phyloP scores from a whole-genome alignment of 2,888 invertebrate genomes.

The Abrostola tripartita region DNA sequence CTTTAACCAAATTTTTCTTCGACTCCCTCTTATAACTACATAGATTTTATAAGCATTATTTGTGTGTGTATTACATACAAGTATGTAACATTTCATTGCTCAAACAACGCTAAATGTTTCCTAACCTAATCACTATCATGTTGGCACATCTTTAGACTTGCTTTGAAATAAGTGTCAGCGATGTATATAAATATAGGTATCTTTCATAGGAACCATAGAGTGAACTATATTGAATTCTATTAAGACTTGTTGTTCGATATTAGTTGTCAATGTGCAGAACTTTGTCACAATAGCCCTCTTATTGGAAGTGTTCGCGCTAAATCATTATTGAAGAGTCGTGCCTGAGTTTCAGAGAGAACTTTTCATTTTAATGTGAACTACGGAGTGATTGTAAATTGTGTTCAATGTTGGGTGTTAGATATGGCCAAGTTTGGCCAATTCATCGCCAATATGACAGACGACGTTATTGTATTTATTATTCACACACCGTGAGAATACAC shows the following conservation, averaged over 20 bases:
- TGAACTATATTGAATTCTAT: conserved; percentile 34
- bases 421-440: background rate
- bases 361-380: background rate
- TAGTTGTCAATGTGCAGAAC: conserved; percentile 13
- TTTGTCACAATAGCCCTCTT: background rate
- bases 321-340: background rate
- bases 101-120: conserved; percentile 22
- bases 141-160: conserved; percentile 23
- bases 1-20: background rate
- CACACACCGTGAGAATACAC: background rate
- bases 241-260: conserved; percentile 26
- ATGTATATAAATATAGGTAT: conserved; percentile 19
- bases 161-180: conserved; percentile 18
- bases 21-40: background rate
- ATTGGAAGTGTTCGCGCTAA: background rate
- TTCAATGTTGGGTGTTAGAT: conserved; percentile 36
- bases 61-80: background rate
- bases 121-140: conserved; percentile 20
- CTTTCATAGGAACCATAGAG: conserved; percentile 7
- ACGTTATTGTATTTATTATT: conserved; percentile 28
- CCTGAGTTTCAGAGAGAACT: background rate
- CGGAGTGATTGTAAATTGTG: background rate
- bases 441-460: conserved; percentile 29
- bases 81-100: conserved; percentile 17
- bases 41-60: too few species aligned